A percentile compares a stretch with the other conserved stretches of the same genome.
phyloP scores from a whole-genome alignment of 2,797 vertebrate species.

The Ara ararauna region DNA sequence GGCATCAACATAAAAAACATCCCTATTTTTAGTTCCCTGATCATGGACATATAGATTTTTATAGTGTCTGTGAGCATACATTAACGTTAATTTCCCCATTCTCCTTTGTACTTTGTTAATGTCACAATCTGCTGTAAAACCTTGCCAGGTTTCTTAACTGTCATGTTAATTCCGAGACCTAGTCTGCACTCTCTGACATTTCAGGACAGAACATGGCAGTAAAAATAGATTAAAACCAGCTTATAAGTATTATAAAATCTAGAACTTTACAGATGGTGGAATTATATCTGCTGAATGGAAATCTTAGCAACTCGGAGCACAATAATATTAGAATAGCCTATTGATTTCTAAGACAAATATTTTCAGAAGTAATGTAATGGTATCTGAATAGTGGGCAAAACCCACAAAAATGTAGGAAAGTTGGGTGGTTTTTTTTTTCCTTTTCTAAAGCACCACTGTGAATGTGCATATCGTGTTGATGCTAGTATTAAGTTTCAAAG shows the following conservation, averaged over 20 bases:
- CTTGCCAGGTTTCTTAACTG: conserved; percentile 87
- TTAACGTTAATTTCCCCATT: conserved; percentile 83
- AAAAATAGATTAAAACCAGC: conserved; percentile 89
- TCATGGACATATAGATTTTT: conserved; percentile 85
- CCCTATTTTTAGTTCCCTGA: conserved; percentile 80
- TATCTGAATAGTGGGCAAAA: conserved; percentile 15
- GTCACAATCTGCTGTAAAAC: conserved; percentile 85
- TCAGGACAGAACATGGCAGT: conserved; percentile 86
- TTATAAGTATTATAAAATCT: conserved; percentile 87
- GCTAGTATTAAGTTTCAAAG: conserved; percentile 71
- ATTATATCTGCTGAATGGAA: conserved; percentile 79
- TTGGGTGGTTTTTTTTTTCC: neutral
- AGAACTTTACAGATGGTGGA: conserved; percentile 85
- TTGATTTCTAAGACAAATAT: conserved; percentile 82
- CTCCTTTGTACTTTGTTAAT: conserved; percentile 86
- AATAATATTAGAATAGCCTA: conserved; percentile 78
- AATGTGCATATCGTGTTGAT: conserved; percentile 39
- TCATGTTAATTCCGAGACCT: conserved; percentile 87
- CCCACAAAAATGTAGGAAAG: conserved; percentile 30
- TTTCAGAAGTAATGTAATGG: conserved; percentile 64
- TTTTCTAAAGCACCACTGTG: conserved; percentile 32
- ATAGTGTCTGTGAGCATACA: conserved; percentile 81
- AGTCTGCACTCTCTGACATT: conserved; percentile 85
- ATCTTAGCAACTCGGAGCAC: conserved; percentile 76
- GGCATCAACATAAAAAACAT: conserved; percentile 79